Evolutionary conservation across 1,140 invertebrate genomes (phyloP).

Genomic region (Drosophila grimshawi): DNA sequence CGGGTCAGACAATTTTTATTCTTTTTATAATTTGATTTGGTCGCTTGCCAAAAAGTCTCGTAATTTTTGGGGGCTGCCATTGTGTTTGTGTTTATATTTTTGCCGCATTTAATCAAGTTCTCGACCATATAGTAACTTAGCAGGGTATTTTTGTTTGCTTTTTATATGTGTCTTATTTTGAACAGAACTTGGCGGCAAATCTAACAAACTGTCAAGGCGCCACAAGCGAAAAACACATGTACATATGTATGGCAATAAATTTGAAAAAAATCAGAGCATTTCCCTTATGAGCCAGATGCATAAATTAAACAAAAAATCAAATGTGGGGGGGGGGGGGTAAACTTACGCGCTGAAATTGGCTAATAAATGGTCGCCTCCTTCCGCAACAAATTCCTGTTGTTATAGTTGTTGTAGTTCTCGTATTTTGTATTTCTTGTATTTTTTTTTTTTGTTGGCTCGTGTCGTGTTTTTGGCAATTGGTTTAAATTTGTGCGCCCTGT

Average conservation of each 20-base stretch:
- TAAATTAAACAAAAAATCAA: slow-evolving; percentile 51
- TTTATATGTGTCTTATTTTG: slow-evolving; percentile 11
- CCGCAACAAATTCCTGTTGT: slow-evolving; percentile 11
- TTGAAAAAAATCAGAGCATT: not conserved
- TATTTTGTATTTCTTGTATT: slow-evolving; percentile 34
- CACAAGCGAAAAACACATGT: slow-evolving; percentile 1
- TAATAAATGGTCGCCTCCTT: slow-evolving; percentile 53
- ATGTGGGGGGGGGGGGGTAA: not conserved
- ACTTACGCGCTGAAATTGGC: slow-evolving; percentile 68
- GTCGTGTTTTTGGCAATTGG: slow-evolving; percentile 37
- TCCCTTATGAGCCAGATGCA: slow-evolving; percentile 32
- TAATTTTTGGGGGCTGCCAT: slow-evolving; percentile 43
- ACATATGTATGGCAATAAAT: slow-evolving; percentile 2
- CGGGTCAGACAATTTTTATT: slow-evolving; percentile 35
- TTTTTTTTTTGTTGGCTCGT: slow-evolving; percentile 26
- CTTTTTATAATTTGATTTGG: slow-evolving; percentile 71
- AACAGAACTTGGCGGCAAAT: slow-evolving; percentile 24
- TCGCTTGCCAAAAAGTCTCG: slow-evolving; percentile 61
- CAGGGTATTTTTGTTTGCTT: slow-evolving; percentile 39
- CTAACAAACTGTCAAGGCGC: slow-evolving; percentile 7
- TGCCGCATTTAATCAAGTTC: slow-evolving; percentile 65
- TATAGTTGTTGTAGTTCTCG: slow-evolving; percentile 26
- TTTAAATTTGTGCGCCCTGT: slow-evolving; percentile 47
- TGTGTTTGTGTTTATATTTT: slow-evolving; percentile 47
- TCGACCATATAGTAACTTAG: slow-evolving; percentile 25